Evolutionary conservation across 2,113 vertebrate genomes (phyloP), one percentile per base, ranked within the genome.

Genomic region (Poeciliopsis turrubarensis): DNA sequence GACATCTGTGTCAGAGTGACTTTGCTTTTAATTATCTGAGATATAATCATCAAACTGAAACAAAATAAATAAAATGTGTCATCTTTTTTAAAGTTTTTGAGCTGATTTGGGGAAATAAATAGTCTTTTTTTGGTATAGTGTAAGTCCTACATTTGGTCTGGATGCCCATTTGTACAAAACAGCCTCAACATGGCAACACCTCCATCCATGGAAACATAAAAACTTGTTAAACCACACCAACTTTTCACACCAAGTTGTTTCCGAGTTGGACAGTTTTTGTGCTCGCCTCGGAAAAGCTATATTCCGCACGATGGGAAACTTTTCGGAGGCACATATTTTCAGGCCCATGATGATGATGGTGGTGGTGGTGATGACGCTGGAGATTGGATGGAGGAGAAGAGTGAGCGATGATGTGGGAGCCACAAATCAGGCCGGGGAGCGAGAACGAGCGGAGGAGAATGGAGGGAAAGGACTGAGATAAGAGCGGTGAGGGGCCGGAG

Each of bases 391-490:
- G 37, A 61, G 65, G 63, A 69, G 79, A 74, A 67, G 78, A 60
- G 66, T 34, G 83, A 86, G 81, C 17, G n/a, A 84, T 74, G 87
- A 74, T 17, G 73, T 75, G 74, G 86, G 62, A 39, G 72, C 78
- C 61, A 8, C 75, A 77, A 76, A 82, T 72, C 72, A 39, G 78
- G 37, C 22, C 32, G 15, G 44, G 76, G 62, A 78, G 80, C 7
- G 72, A 75, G 79, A 76, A 77, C 67, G 72, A 44, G 81, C 31
- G 1, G 85, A 61, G 66, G 47, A 82, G 73, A 75, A 69, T 34
- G 77, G 67, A 77, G 86, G 76, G 83, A 68, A 66, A 78, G 65
- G 68, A 66, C 63, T 17, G 81, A 80, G 89, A 86, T 84, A 85
- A 91, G 81, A 37, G 73, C 0, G 68, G 73, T 12, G 61, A 66